Base-by-base conservation (phyloP, 2,888 invertebrate genomes). In the Sarcophaga carnaria region DNA sequence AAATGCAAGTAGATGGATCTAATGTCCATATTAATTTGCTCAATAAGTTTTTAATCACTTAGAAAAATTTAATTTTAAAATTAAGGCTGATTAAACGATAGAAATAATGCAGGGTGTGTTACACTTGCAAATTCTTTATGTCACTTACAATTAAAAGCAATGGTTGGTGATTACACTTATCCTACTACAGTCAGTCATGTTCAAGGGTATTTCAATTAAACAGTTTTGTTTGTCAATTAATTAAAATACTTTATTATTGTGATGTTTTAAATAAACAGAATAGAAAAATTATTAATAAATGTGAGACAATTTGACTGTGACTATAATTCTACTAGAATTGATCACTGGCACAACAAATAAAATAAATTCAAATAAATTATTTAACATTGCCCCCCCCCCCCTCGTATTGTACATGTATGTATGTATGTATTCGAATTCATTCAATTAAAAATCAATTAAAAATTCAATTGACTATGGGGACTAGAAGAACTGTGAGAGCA, bases 361-460 rank as follows among this genome's bases (percentile, higher is more conserved):
- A 54, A 49, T 25, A 54, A 25, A 49, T 47, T 22, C 47, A 70
- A 25, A 49, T 47, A 49, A 70, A 70, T 17, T 49, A 14, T 54
- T 14, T 10, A 37, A 37, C 8, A 59, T 27, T 54, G 3, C 17
- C 5, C 22, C 17, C 5, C 22, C 17, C 5, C 20, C 20, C 20
- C 20, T 20, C 20, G 20, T 20, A 20, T 20, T 20, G 22, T 22
- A 22, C 1, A 22, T 22, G 22, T n/a, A 66, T 59, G 64, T n/a
- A 60, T 47, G 22, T 20, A 17, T 63, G 14, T 72, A 22, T 49
- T 75, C n/a, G n/a, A n/a, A 49, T 22, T 64, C 11, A 60, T 77
- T 76, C 70, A 8, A 71, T 71, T 64, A 66, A 66, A 82, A 64
- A 71, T 71, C 82, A 77, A 76, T 82, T 76, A 45, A 75, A 75